Evolutionary conservation across 2,113 vertebrate species (phyloP).

Genomic region (Nothocercus julius): DNA sequence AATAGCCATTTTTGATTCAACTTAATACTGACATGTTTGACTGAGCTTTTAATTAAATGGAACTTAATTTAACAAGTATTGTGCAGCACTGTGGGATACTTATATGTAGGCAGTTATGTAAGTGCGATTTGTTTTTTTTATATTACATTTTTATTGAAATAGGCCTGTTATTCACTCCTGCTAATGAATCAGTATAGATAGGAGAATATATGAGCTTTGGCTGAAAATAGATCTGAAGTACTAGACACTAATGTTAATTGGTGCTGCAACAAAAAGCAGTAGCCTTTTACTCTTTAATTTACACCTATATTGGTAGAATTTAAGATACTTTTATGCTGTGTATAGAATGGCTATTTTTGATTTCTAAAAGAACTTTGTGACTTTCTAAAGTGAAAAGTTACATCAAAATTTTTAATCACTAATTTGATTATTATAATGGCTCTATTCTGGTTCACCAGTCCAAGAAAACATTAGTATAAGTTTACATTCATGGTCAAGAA

Average conservation of each 20-base stretch:
- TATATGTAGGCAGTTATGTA: neutral
- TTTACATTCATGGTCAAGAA: neutral
- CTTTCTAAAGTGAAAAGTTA: neutral
- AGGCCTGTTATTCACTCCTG: neutral
- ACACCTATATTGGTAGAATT: neutral
- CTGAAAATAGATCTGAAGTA: neutral
- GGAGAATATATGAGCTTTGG: neutral
- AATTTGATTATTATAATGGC: neutral
- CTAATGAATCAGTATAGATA: neutral
- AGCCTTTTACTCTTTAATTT: neutral
- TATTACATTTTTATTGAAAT: conserved; percentile 37
- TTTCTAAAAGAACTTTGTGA: neutral
- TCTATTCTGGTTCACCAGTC: neutral
- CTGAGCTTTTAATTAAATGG: conserved; percentile 25
- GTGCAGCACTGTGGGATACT: neutral
- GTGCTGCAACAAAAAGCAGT: neutral
- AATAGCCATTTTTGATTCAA: conserved; percentile 14
- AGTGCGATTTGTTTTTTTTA: neutral
- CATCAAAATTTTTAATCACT: neutral
- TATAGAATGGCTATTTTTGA: neutral
- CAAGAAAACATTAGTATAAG: neutral
- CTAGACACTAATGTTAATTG: neutral
- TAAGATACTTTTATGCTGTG: neutral
- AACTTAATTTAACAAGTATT: neutral
- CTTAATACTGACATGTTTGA: neutral